Evolutionary conservation across 2,888 invertebrate genomes (phyloP).

Genomic region (Argyresthia goedartella): DNA sequence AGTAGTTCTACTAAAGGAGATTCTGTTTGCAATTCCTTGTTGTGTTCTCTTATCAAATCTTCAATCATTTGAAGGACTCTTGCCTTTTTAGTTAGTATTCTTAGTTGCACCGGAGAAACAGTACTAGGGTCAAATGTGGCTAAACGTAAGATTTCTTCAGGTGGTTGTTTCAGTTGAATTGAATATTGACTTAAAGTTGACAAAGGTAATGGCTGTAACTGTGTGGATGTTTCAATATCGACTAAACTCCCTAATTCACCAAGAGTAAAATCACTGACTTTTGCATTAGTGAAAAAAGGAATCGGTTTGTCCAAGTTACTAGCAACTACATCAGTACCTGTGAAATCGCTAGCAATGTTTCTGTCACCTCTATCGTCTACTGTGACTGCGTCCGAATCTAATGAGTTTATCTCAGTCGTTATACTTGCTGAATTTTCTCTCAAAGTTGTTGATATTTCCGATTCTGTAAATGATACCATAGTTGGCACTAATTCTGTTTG

Average conservation of each 20-base stretch:
- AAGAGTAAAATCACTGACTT: constrained; percentile 31
- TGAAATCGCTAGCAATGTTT: constrained; percentile 14
- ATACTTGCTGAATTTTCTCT: constrained; percentile 18
- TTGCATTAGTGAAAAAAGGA: constrained; percentile 47
- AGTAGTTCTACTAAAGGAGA: constrained; percentile 33
- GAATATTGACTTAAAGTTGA: constrained; percentile 10
- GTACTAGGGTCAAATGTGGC: constrained; percentile 34
- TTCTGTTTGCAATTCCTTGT: constrained; percentile 38
- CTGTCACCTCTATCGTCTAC: constrained; percentile 21
- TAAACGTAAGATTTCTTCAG: constrained; percentile 6
- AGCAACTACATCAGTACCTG: constrained; percentile 3
- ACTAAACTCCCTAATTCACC: constrained; percentile 16
- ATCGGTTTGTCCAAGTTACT: constrained; percentile 28
- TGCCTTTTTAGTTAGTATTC: constrained; percentile 62
- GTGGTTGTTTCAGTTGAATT: background rate
- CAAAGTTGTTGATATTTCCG: constrained; percentile 7
- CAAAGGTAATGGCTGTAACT: constrained; percentile 16
- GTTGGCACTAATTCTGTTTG: constrained; percentile 16
- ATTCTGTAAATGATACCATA: constrained; percentile 10
- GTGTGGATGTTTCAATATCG: constrained; percentile 7
- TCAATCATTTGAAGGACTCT: constrained; percentile 63
- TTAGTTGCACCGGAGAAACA: constrained; percentile 47
- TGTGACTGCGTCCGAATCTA: constrained; percentile 20
- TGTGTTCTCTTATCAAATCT: constrained; percentile 55
- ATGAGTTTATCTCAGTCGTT: constrained; percentile 20